phyloP scores from a whole-genome alignment of 2,797 vertebrate genomes.

The Huso huso region DNA sequence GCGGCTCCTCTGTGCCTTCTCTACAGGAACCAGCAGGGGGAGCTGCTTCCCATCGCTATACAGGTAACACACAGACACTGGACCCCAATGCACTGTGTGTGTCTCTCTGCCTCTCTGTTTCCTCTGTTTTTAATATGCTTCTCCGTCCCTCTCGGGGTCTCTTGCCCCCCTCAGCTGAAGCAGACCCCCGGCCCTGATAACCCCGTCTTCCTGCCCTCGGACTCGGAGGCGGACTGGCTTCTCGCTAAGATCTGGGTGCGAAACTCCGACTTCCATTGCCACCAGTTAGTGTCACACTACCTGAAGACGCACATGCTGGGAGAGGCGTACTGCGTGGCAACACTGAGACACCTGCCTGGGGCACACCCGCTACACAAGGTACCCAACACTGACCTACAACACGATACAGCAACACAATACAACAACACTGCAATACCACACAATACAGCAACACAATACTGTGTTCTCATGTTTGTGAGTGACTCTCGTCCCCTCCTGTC shows the following conservation, averaged over 20 bases:
- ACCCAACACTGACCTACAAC: not conserved
- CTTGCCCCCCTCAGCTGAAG: constrained; percentile 48
- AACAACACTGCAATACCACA: not conserved
- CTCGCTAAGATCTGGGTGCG: constrained; percentile 74
- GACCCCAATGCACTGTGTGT: not conserved
- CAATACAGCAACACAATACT: not conserved
- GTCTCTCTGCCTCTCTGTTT: not conserved
- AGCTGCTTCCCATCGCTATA: constrained; percentile 66
- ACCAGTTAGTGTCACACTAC: constrained; percentile 65
- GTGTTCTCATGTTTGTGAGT: not conserved
- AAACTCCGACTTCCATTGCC: constrained; percentile 64
- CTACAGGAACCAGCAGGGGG: constrained; percentile 41
- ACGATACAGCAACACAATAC: not conserved
- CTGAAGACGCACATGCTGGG: constrained; percentile 65
- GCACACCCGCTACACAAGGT: constrained; percentile 75
- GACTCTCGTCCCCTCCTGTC: not conserved
- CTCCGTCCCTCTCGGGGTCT: not conserved
- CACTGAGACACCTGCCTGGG: constrained; percentile 65
- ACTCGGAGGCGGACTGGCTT: constrained; percentile 59
- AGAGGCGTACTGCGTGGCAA: constrained; percentile 64
- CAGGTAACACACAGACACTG: constrained; percentile 46
- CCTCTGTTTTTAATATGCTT: not conserved
- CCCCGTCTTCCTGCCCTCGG: constrained; percentile 73
- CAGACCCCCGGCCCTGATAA: constrained; percentile 56
- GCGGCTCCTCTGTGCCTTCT: constrained; percentile 60